phyloP scores from a whole-genome alignment of 2,797 vertebrate species.

The Leuciscus waleckii region DNA sequence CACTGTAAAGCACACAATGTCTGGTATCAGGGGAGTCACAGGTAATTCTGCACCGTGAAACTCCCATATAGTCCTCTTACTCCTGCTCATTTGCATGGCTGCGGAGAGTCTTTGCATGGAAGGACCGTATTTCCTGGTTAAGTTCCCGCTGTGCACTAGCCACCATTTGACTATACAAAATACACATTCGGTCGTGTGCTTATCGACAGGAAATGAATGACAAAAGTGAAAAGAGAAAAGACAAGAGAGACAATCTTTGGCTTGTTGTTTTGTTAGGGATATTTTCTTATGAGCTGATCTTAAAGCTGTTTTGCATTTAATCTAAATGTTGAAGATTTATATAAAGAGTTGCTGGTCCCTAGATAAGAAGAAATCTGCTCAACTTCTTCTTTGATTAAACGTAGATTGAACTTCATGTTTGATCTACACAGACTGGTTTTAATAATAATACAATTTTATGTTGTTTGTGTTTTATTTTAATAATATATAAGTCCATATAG shows the following conservation, averaged over 20 bases:
- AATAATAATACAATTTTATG: not conserved
- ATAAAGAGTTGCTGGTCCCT: constrained; percentile 13
- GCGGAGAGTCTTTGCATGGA: constrained; percentile 74
- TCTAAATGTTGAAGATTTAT: constrained; percentile 10
- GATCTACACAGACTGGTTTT: not conserved
- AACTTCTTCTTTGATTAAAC: not conserved
- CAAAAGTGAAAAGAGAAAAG: not conserved
- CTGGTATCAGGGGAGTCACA: constrained; percentile 10
- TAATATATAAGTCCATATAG: too few relatives aligned
- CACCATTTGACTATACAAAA: constrained; percentile 79
- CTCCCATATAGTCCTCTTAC: constrained; percentile 4
- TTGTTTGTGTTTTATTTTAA: not conserved
- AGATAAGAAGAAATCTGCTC: not conserved
- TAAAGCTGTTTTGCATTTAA: constrained; percentile 20
- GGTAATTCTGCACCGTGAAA: constrained; percentile 12
- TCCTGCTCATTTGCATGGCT: constrained; percentile 74
- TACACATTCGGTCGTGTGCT: constrained; percentile 33
- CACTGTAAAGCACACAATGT: constrained; percentile 14
- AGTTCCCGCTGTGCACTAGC: constrained; percentile 30
- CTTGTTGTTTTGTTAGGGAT: not conserved
- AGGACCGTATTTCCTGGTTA: constrained; percentile 67
- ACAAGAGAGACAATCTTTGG: not conserved
- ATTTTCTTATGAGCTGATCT: constrained; percentile 11
- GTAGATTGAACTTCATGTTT: not conserved
- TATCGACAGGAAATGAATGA: constrained; percentile 44